Base-by-base conservation (phyloP, 2,888 invertebrate genomes). In the Microctonus aethiopoides region DNA sequence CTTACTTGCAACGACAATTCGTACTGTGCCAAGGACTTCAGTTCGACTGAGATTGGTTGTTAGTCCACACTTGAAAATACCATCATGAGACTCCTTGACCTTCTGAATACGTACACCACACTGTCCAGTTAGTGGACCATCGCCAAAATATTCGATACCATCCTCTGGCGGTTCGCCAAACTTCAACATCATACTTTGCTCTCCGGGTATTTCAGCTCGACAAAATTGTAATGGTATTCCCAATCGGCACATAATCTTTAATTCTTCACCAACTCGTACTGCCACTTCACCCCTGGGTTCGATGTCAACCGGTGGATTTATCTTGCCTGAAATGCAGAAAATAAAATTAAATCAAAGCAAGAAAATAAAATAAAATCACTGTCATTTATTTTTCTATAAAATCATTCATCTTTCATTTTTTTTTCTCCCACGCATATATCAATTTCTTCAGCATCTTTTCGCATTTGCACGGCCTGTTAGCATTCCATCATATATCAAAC, bases 1-100 rank as follows among this genome's bases (percentile, higher is more conserved):
- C 94, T 90, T 85, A 94, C 94, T 89, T 70, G 94, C 94, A 39
- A 95, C 92, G 2, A 91, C 87, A 11, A 95, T 88, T 60, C 88
- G 88, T 88, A 93, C 91, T 9, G 83, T 84, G 20, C 90, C 92
- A 0, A 87, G 85, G 0, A 90, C 84, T 80, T 94, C 94, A 10
- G 87, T 86, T 62, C 86, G 84, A 36, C 90, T 90, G 0, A 88
- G 88, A 70, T 86, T 86, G 0, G 91, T 89, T 0, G 91, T 92
- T 66, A 94, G 83, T 39, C 88, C 88, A 81, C 94, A 95, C 61
- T 89, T 90, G 75, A 94, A 90, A 76, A 89, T 88, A 0, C 95
- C 95, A 82, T 94, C 92, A 86, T 92, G 90, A 56, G 87, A 88
- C 61, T 92, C 92, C 72, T 87, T 89, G 16, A 93, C 90, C 68